Evolutionary conservation across 2,888 invertebrate species (phyloP), one percentile per base, ranked within the genome.

Genomic region (Iselma pallidipennis): DNA sequence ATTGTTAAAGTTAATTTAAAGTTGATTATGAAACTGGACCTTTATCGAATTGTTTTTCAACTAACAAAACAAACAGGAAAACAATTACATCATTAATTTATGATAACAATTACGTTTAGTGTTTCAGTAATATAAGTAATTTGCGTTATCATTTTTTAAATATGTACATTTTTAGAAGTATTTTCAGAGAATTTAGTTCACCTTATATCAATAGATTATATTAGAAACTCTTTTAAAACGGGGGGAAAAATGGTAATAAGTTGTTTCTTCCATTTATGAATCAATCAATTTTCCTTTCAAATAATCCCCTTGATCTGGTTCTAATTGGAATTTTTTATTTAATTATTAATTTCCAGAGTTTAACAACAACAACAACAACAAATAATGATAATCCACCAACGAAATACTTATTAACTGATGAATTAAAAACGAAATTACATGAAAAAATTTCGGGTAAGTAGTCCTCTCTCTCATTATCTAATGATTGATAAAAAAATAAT

Each of bases 361-460:
- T 16, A 16, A 9, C 9, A 16, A 7, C 31, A 2, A n/a, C n/a
- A n/a, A n/a, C n/a, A 29, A 55, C 42, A 55, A 55, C 26, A 42
- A 6, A 9, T 51, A 2, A 19, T 28, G 19, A 29, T 29, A 29
- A 16, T 51, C 14, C 16, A 51, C 19, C 51, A 12, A 10, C 31
- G 10, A 28, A 12, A 19, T 12, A 26, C n/a, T n/a, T n/a, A n/a
- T n/a, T 29, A 10, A 25, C 29, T 12, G 45, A 28, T 48, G 45
- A 81, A 73, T 74, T 80, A 77, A 80, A 79, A 66, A 78, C 50
- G 37, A 59, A 57, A 28, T 14, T 19, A 14, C 10, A 75, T 66
- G 77, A 77, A 68, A 77, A 76, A 37, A 16, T 37, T 16, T 7
- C 16, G 2, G 37, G 54, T 73, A 73, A 69, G 71, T 76, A 33